These are phyloP conservation scores for Propithecus perrieri DNA, from an alignment of 2,797 vertebrate species.

Conservation along the genomic window DNA sequence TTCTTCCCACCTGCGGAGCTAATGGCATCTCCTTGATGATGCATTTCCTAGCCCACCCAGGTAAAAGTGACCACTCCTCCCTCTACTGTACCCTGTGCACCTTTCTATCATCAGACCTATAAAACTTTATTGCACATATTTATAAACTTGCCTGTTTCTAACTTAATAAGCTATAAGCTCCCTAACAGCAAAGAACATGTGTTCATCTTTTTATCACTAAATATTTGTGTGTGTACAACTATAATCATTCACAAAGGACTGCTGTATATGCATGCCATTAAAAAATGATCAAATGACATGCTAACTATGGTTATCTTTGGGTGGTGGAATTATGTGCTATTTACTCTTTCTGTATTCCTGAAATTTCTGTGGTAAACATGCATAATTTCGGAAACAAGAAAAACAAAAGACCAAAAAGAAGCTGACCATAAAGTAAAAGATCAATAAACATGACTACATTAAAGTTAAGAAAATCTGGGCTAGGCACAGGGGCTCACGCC, in stretches of 20 bases:
- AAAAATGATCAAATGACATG: not conserved
- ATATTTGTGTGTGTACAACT: not conserved
- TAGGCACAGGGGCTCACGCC: no score
- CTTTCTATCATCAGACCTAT: not conserved
- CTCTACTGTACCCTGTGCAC: not conserved
- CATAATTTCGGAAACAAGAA: not conserved
- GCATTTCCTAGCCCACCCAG: not conserved
- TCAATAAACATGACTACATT: not conserved
- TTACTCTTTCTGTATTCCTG: not conserved
- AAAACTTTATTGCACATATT: not conserved
- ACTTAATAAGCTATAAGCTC: not conserved
- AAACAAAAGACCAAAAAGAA: not conserved
- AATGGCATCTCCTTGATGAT: not conserved
- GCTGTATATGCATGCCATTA: not conserved
- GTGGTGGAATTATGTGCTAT: not conserved
- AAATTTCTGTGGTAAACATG: constrained; percentile 1
- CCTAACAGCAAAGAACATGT: not conserved
- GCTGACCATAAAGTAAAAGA: not conserved
- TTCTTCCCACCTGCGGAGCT: not conserved
- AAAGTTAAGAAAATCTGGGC: not conserved
- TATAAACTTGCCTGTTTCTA: not conserved
- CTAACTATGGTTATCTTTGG: not conserved
- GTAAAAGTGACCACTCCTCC: not conserved
- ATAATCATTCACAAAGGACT: constrained; percentile 25
- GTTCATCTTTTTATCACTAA: not conserved